Conservation (phyloP, 2,797 vertebrate species). For the Harpagifer antarcticus region DNA sequence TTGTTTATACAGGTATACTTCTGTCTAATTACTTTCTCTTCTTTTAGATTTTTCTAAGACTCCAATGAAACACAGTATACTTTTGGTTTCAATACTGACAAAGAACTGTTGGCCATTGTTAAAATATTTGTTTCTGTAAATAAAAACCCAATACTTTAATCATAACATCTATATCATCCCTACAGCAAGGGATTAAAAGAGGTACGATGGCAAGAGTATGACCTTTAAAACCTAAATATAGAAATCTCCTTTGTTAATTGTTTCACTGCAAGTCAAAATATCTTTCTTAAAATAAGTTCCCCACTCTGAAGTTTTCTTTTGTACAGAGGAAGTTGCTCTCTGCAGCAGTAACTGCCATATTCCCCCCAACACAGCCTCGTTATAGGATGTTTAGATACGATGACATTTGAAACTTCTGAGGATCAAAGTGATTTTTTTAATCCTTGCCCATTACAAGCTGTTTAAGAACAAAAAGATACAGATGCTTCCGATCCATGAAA, state of each 20-base stretch:
- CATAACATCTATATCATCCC: no score
- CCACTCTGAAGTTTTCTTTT: slow-evolving; percentile 39
- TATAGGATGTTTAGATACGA: slow-evolving; percentile 70
- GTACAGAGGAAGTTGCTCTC: slow-evolving; percentile 57
- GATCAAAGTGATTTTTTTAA: slow-evolving; percentile 40
- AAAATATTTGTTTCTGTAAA: no score
- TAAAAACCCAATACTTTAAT: no score
- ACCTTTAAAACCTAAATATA: slow-evolving; percentile 75
- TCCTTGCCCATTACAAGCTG: background rate
- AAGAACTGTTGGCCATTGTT: no score
- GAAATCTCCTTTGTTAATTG: slow-evolving; percentile 72
- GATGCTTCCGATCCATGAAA: slow-evolving; percentile 14
- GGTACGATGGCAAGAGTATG: slow-evolving; percentile 35
- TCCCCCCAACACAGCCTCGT: slow-evolving; percentile 32
- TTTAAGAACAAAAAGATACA: slow-evolving; percentile 1
- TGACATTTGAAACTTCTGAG: slow-evolving; percentile 62
- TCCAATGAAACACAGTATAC: no score
- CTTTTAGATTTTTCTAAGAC: no score
- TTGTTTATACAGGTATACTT: slow-evolving; percentile 4
- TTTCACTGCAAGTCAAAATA: slow-evolving; percentile 60
- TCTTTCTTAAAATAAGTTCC: slow-evolving; percentile 65
- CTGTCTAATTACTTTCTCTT: background rate
- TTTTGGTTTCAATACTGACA: no score
- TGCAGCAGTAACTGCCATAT: slow-evolving; percentile 25
- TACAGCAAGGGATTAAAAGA: slow-evolving; percentile 12